Percentiles rank a stretch among this genome's conserved stretches.
Evolutionary conservation across 92 coral and sea anemone genomes (phyloP).

Genomic region (Parazoanthus swiftii): DNA sequence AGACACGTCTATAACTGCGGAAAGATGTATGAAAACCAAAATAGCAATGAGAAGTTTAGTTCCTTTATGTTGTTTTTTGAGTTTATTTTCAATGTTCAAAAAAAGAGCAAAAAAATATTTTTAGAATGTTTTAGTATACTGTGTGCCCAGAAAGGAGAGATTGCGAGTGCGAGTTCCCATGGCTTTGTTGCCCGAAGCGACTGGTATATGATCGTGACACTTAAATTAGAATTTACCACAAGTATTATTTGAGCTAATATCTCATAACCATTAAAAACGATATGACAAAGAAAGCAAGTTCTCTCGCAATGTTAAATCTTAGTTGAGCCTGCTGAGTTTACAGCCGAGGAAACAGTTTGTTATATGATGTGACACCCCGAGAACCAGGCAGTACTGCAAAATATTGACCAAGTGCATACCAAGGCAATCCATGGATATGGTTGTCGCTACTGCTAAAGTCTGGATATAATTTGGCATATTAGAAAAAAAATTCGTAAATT

Average conservation of each 20-base stretch:
- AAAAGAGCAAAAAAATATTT: slow-evolving; percentile 3
- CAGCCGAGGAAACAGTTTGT: background rate
- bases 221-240: slow-evolving; percentile 28
- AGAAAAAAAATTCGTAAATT: background rate
- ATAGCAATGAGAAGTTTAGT: background rate
- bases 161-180: slow-evolving; percentile 1
- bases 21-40: background rate
- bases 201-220: background rate
- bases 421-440: background rate
- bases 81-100: background rate
- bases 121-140: slow-evolving; percentile 14
- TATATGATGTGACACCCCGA: background rate
- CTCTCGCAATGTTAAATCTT: background rate
- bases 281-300: slow-evolving; percentile 7
- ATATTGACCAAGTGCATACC: background rate
- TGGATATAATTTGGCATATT: slow-evolving; percentile 5
- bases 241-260: slow-evolving; percentile 10
- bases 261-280: background rate
- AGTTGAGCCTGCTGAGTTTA: background rate
- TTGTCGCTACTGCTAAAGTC: background rate
- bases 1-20: background rate
- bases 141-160: slow-evolving; percentile 19
- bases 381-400: background rate
- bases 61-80: background rate
- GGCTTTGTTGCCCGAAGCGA: slow-evolving; percentile 36